Evolutionary conservation across 2,888 invertebrate genomes (phyloP).

Genomic region (Ceraclea dissimilis): DNA sequence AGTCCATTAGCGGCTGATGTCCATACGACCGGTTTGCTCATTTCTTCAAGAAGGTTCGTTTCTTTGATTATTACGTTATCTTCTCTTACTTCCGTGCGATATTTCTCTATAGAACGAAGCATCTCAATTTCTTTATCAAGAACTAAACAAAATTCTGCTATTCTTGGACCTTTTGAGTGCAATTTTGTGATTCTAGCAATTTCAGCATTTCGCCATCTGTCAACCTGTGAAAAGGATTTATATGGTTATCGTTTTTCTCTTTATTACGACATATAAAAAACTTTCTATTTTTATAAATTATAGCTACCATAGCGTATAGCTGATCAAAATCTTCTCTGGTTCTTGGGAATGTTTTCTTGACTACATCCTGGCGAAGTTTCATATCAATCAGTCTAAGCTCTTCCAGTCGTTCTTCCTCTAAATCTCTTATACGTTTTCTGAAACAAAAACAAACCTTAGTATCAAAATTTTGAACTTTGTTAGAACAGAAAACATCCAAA

Average conservation of each 20-base stretch:
- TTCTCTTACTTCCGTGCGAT: slow-evolving; percentile 53
- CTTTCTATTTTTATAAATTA: no score
- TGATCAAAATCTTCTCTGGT: slow-evolving; percentile 67
- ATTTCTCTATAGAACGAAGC: slow-evolving; percentile 60
- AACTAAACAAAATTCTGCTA: slow-evolving; percentile 61
- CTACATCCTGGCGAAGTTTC: slow-evolving; percentile 49
- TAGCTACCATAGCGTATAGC: slow-evolving; percentile 54
- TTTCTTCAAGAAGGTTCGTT: slow-evolving; percentile 55
- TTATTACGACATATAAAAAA: no score
- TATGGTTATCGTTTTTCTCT: no score
- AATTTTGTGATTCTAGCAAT: slow-evolving; percentile 53
- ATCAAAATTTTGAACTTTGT: no score
- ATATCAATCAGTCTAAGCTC: slow-evolving; percentile 48
- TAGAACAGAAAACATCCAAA: background rate
- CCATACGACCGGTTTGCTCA: slow-evolving; percentile 70
- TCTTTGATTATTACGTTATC: slow-evolving; percentile 54
- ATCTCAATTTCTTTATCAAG: slow-evolving; percentile 68
- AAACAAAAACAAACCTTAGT: slow-evolving; percentile 3
- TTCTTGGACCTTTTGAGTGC: slow-evolving; percentile 60
- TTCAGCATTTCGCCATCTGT: slow-evolving; percentile 60
- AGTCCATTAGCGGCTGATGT: slow-evolving; percentile 50
- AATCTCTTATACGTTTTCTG: slow-evolving; percentile 42
- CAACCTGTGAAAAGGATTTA: slow-evolving; percentile 50
- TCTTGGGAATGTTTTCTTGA: slow-evolving; percentile 62
- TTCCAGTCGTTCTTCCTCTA: slow-evolving; percentile 47